Evolutionary conservation across 2,888 invertebrate genomes (phyloP), one percentile per base, ranked within the genome.

Genomic region (Megaustenia siamemsis): DNA sequence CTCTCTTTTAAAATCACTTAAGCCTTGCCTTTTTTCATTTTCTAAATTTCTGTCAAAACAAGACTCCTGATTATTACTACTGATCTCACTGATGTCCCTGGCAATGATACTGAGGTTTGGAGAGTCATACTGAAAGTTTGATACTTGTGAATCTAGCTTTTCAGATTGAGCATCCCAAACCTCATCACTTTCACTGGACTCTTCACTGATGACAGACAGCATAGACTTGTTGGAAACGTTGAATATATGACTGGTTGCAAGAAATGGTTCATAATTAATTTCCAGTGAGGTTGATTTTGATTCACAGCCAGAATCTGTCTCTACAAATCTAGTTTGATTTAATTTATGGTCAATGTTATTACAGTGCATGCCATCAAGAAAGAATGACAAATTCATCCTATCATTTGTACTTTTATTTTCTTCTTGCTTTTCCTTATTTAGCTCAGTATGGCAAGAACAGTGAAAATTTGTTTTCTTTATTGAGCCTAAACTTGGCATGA

Each of bases 211-310:
- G 45, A 73, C 45, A 24, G 73, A 45, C 18, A 82, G 81, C n/a
- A 53, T 43, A 10, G 71, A 32, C 38, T 71, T 63, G 32, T 38
- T 45, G 38, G 15, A n/a, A 3, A 40, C 35, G 21, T 28, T 43
- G 21, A 63, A 63, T 1, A 15, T 0, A 18, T n/a, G 28, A 45
- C 68, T 45, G 1, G 35, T n/a, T 15, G 75, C 43, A 38, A 82
- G 40, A 38, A 82, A 82, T 73, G 82, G 82, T 60, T 82, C 63
- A 43, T 82, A 82, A 35, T 73, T 40, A 6, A 82, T 82, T 24
- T 82, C 82, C 43, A 82, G 21, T 28, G 82, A 60, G 1, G n/a
- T 10, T 1, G 38, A 4, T 0, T 35, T 43, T 38, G 18, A 32
- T 43, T 43, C 38, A 35, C 18, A 35, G 12, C 5, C 40, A 18